Base-by-base conservation (phyloP, 2,888 invertebrate species). In the Norana najaformis region DNA sequence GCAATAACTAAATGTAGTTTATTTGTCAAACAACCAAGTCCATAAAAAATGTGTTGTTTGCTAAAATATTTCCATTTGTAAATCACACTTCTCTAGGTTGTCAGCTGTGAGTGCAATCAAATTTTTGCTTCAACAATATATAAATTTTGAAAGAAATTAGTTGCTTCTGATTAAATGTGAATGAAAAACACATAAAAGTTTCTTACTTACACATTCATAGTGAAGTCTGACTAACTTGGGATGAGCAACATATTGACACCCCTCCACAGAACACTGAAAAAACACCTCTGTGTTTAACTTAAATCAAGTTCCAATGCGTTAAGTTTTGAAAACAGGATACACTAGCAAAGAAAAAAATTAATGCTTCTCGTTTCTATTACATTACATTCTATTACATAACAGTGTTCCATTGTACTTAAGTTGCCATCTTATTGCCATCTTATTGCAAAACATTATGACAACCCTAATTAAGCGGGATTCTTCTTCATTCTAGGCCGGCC, bases 151-250 rank as follows among this genome's bases (percentile, higher is more conserved):
- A 30, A 69, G 30, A 69, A 69, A 16, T 69, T 69, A 30, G 4
- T n/a, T 69, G 6, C 30, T 30, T 8, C n/a, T n/a, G 30, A 30
- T 53, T 5, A 5, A n/a, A 16, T 69, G 5, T 16, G 11, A 69
- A 69, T n/a, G n/a, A 1, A 69, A 69, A 69, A 69, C n/a, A n/a
- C n/a, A 69, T 30, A n/a, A n/a, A 69, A n/a, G n/a, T 69, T 69
- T 69, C 2, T 30, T 35, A 69, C 93, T 93, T 93, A 95, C 95
- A 96, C 97, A 96, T 94, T 96, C 96, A 92, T 97, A 96, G 94
- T 98, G 98, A 92, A 96, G 96, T 91, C 97, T 96, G 30, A 98
- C 96, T 4, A 98, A 96, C 94, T 96, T 96, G 8, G 97, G 96
- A 94, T 97, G 97, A 8, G 97, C 97, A 91, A 96, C 95, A 95